phyloP scores from a whole-genome alignment of 2,113 vertebrate genomes.

The Oncorhynchus nerka region DNA sequence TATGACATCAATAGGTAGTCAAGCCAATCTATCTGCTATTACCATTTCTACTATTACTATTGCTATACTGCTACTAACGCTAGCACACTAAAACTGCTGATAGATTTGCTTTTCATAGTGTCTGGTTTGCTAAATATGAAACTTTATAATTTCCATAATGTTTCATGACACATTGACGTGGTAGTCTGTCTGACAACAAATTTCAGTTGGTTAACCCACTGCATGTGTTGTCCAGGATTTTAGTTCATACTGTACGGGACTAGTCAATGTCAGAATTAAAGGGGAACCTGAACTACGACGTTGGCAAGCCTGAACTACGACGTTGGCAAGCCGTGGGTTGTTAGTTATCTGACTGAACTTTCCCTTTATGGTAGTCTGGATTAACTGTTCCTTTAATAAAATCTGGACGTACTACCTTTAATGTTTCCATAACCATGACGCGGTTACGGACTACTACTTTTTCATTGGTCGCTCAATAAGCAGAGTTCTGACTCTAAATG shows the following conservation, averaged over 20 bases:
- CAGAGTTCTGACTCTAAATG: constrained; percentile 52
- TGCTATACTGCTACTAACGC: background rate
- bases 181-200: background rate
- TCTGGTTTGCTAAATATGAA: background rate
- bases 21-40: constrained; percentile 28
- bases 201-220: background rate
- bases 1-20: constrained; percentile 51
- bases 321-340: no score
- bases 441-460: background rate
- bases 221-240: no score
- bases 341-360: no score
- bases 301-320: no score
- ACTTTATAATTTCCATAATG: background rate
- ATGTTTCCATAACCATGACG: background rate
- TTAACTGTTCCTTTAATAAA: background rate
- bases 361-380: background rate
- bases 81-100: background rate
- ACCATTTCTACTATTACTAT: constrained; percentile 16
- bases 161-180: background rate
- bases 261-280: no score
- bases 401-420: background rate
- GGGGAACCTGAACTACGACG: no score
- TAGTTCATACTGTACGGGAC: no score
- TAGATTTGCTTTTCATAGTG: background rate
- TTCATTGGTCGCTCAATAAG: constrained; percentile 33